A percentile compares a stretch with the other conserved stretches of the same genome.
Conservation (phyloP, 2,113 vertebrate genomes). For the Grammomys dolichurus region DNA sequence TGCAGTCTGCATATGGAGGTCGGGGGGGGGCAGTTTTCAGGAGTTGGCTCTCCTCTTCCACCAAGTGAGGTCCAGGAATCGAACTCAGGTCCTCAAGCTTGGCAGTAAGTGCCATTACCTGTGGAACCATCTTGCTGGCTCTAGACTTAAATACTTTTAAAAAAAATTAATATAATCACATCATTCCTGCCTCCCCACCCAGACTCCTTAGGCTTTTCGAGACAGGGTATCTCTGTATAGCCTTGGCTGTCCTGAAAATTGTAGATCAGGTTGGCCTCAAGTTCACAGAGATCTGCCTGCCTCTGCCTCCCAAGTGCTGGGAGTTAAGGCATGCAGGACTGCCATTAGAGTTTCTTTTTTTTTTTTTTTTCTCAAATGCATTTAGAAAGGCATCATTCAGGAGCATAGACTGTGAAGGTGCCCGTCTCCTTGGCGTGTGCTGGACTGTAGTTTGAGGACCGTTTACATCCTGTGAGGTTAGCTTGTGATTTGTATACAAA, state of each 20-base stretch:
- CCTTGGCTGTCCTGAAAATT: background rate
- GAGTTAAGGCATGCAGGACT: fast-evolving
- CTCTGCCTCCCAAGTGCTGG: background rate
- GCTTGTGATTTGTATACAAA: background rate
- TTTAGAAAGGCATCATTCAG: background rate
- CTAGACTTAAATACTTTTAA: background rate
- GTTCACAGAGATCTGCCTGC: background rate
- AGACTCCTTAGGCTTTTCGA: background rate
- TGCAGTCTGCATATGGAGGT: background rate
- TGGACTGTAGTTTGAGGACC: background rate
- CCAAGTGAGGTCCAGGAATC: background rate
- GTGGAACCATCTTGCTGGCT: background rate
- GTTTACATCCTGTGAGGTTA: background rate
- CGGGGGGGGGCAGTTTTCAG: background rate
- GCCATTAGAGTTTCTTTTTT: background rate
- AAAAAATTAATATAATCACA: background rate
- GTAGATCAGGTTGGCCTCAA: background rate
- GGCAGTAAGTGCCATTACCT: too few relatives aligned
- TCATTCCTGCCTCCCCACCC: background rate
- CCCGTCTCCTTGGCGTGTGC: fast-evolving
- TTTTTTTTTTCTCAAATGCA: background rate
- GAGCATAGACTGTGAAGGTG: background rate
- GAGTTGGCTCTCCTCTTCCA: background rate
- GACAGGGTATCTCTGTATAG: background rate
- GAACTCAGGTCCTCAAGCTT: background rate